phyloP scores from a whole-genome alignment of 2,113 vertebrate genomes.

The Heteronetta atricapilla region DNA sequence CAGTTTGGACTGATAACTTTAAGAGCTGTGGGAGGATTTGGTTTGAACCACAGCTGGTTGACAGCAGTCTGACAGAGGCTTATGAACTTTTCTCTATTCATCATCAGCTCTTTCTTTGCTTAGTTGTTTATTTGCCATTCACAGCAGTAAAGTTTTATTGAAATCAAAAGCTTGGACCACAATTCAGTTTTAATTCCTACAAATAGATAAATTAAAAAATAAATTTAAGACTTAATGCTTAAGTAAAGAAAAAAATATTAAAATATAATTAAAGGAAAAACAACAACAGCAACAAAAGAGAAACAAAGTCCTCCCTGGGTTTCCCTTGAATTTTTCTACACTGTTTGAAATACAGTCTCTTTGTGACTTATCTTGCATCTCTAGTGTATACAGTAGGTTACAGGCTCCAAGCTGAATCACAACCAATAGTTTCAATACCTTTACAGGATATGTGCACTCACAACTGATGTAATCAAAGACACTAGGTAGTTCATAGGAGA shows the following conservation, averaged over 20 bases:
- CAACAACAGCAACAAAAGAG: not conserved
- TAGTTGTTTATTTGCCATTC: not conserved
- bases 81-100: not conserved
- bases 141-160: not conserved
- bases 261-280: not conserved
- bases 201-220: not conserved
- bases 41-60: fast-evolving
- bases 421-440: not conserved
- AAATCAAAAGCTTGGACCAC: not conserved
- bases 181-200: not conserved
- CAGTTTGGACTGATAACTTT: not conserved
- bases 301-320: not conserved
- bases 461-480: not conserved
- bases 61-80: not conserved
- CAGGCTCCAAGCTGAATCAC: not conserved
- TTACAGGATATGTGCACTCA: not conserved
- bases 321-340: not conserved
- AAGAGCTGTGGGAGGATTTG: fast-evolving
- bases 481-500: not conserved
- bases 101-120: not conserved
- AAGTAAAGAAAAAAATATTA: not conserved
- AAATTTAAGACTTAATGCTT: not conserved
- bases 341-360: not conserved
- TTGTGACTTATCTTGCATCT: not conserved
- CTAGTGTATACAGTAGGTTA: not conserved